Evolutionary conservation across 2,797 vertebrate genomes (phyloP).

Genomic region (Macropus fuliginosus): DNA sequence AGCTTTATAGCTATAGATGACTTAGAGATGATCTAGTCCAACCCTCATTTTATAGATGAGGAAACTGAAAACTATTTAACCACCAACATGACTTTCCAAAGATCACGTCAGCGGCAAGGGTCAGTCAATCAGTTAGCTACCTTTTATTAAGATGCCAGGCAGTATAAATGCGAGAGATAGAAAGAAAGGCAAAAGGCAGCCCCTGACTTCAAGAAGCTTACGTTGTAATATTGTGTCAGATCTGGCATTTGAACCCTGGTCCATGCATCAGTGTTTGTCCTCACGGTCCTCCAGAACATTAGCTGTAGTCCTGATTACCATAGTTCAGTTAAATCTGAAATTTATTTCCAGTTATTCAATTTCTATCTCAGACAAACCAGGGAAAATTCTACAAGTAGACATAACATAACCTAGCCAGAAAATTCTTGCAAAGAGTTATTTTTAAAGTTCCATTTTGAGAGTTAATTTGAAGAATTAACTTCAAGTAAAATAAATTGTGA

Average conservation of each 20-base stretch:
- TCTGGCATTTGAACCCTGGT: not conserved
- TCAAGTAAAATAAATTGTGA: conserved; percentile 66
- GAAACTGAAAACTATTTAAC: not conserved
- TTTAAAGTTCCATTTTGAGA: conserved; percentile 77
- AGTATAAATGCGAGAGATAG: not conserved
- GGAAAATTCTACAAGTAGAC: conserved; percentile 25
- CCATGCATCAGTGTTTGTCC: not conserved
- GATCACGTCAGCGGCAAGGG: not conserved
- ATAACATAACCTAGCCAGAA: conserved; percentile 38
- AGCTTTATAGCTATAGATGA: not conserved
- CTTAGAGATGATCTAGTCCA: not conserved
- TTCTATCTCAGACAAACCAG: conserved; percentile 17
- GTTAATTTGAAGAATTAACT: conserved; percentile 72
- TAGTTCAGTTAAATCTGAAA: conserved; percentile 13
- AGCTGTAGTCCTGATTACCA: not conserved
- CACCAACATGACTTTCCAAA: not conserved
- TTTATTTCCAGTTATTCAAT: conserved; percentile 51
- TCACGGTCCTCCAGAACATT: not conserved
- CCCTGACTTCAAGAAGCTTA: not conserved
- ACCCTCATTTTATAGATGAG: not conserved
- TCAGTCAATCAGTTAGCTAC: not conserved
- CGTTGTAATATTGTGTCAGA: not conserved
- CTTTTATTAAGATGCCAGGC: not conserved
- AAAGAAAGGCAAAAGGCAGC: not conserved
- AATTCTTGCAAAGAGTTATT: conserved; percentile 43